Evolutionary conservation across 2,888 invertebrate species (phyloP), one percentile per base, ranked within the genome.

Genomic region (Romanomermis culicivorax): DNA sequence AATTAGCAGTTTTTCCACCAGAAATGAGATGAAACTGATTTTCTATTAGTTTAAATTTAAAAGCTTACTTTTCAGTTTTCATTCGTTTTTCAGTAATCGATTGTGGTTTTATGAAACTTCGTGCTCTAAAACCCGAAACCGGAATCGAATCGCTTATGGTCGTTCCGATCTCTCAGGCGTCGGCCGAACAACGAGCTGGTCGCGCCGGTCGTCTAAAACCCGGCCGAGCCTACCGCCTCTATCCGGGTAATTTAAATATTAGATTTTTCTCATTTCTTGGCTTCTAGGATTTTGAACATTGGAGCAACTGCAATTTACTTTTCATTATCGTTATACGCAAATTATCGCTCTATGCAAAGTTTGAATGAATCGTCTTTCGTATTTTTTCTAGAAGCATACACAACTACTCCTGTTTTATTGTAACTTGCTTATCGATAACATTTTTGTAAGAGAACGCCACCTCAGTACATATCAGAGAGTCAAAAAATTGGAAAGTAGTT

Each of bases 51-150:
- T n/a, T n/a, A n/a, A n/a, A n/a, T 47, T 17, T 47, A 25, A 24
- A 50, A 29, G 27, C 27, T 29, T 20, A 14, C 20, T 25, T 7
- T 14, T 36, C 20, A 17, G 20, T 45, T 53, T 53, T 24, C 23
- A 36, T n/a, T 2, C 24, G 63, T 56, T 53, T 71, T 73, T 42
- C 69, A 85, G 89, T 93, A 53, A 79, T 95, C 54, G 97, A 97
- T 70, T 80, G 86, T 69, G 95, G 95, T 1, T 97, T 88, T 73
- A 87, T 89, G 52, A 95, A 93, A 74, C 70, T 91, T 61, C 81
- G 84, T 24, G 88, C 85, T 77, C 89, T 83, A 68, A 84, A 87
- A 64, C 78, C 82, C 0, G 76, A 80, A 2, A 80, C 84, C 11
- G 83, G 83, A 17, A 83, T 85, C 1, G 67, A 68, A 42, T 58